Conservation (phyloP, 2,888 invertebrate genomes). For the Tolmerus cingulatus region DNA sequence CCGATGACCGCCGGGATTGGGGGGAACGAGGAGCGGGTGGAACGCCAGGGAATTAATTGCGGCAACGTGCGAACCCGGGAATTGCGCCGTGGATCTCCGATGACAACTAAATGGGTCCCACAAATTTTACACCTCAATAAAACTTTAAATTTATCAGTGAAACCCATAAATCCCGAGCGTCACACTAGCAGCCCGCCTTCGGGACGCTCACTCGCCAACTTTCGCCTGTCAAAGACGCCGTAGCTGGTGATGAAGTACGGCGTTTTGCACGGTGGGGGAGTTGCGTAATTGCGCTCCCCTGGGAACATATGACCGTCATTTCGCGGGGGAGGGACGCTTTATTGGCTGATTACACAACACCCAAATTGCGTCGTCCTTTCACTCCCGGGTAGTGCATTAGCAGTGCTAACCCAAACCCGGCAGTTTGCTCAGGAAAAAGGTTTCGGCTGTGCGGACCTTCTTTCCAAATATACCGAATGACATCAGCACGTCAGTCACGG, state of each 20-base stretch:
- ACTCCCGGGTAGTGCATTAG: background rate
- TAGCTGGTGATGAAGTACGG: background rate
- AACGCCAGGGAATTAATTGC: background rate
- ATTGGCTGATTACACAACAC: background rate
- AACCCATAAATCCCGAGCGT: background rate
- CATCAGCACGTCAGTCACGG: background rate
- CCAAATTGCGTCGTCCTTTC: background rate
- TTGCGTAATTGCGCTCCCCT: background rate
- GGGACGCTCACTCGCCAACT: background rate
- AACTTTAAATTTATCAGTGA: conserved; percentile 7
- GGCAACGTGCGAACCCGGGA: background rate
- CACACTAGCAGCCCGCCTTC: background rate
- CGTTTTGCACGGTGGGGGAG: background rate
- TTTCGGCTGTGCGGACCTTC: background rate
- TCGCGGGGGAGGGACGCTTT: background rate
- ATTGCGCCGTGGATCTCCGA: background rate
- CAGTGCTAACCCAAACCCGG: background rate
- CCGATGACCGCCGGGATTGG: background rate
- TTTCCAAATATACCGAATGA: background rate
- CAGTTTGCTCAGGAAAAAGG: background rate
- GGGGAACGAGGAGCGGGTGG: background rate
- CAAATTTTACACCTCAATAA: conserved; percentile 3
- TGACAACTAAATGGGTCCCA: conserved; percentile 1
- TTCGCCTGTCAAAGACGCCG: background rate
- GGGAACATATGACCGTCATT: background rate